Conservation (phyloP, 1,140 invertebrate genomes). For the Amyelois transitella region DNA sequence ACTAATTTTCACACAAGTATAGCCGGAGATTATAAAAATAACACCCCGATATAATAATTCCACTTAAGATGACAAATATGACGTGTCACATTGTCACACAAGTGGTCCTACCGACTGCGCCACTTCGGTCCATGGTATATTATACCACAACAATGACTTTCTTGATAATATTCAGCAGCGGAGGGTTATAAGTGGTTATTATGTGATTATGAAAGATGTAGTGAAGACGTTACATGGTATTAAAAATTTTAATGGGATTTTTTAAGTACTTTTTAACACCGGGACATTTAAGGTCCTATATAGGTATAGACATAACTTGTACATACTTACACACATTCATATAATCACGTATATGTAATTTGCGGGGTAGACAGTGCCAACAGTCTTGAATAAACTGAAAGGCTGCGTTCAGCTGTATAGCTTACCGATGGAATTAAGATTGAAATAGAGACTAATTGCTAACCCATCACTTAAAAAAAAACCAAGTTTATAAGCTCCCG, state of each 20-base stretch:
- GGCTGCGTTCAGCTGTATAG: too few species aligned
- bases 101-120: slow-evolving; percentile 38
- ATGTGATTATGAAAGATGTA: slow-evolving; percentile 5
- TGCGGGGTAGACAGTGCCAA: too few species aligned
- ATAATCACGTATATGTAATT: too few species aligned
- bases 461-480: too few species aligned
- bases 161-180: slow-evolving; percentile 29
- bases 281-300: too few species aligned
- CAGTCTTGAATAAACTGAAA: too few species aligned
- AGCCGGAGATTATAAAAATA: background rate
- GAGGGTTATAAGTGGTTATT: slow-evolving; percentile 45
- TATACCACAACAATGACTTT: slow-evolving; percentile 11
- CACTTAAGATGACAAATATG: slow-evolving; percentile 36
- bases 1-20: background rate
- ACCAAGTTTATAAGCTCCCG: too few species aligned
- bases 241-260: background rate
- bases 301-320: too few species aligned
- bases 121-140: slow-evolving; percentile 26
- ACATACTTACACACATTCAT: too few species aligned
- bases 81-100: slow-evolving; percentile 41
- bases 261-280: background rate
- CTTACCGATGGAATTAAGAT: too few species aligned
- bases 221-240: background rate
- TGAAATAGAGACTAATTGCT: too few species aligned
- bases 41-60: background rate